Evolutionary conservation across 1,140 invertebrate genomes (phyloP).

Genomic region (Apis cerana): DNA sequence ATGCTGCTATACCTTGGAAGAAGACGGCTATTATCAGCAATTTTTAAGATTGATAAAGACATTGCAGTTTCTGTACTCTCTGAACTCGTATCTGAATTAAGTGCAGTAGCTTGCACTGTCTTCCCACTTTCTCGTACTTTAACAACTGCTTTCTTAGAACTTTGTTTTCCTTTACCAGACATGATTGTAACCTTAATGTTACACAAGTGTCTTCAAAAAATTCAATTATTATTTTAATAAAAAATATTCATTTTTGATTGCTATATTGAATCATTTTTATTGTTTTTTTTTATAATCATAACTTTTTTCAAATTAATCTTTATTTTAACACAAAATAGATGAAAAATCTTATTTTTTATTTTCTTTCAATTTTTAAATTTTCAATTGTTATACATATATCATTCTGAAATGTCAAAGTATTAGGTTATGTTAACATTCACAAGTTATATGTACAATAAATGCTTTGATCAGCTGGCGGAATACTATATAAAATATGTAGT

Average conservation of each 20-base stretch:
- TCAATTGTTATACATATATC: background rate
- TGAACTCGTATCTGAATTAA: constrained; percentile 66
- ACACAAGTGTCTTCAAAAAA: too few species aligned
- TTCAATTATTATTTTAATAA: background rate
- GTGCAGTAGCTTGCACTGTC: constrained; percentile 63
- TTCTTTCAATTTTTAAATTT: background rate
- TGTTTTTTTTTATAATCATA: background rate
- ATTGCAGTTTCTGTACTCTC: constrained; percentile 66
- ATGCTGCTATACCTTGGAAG: constrained; percentile 83
- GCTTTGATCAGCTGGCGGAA: background rate
- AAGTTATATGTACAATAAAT: background rate
- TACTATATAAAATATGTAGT: background rate
- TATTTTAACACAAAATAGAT: background rate
- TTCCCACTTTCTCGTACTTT: constrained; percentile 76
- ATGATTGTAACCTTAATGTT: constrained; percentile 56
- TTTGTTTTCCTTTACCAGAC: constrained; percentile 80
- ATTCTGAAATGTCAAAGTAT: background rate
- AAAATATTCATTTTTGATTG: constrained; percentile 3
- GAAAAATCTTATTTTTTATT: background rate
- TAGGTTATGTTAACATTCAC: constrained; percentile 30
- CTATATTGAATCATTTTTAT: background rate
- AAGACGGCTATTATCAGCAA: constrained; percentile 81
- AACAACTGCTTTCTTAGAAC: constrained; percentile 75
- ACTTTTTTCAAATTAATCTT: background rate
- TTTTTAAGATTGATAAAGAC: constrained; percentile 77